Evolutionary conservation across 1,140 invertebrate genomes (phyloP), one percentile per base, ranked within the genome.

Genomic region (Atta colombica): DNA sequence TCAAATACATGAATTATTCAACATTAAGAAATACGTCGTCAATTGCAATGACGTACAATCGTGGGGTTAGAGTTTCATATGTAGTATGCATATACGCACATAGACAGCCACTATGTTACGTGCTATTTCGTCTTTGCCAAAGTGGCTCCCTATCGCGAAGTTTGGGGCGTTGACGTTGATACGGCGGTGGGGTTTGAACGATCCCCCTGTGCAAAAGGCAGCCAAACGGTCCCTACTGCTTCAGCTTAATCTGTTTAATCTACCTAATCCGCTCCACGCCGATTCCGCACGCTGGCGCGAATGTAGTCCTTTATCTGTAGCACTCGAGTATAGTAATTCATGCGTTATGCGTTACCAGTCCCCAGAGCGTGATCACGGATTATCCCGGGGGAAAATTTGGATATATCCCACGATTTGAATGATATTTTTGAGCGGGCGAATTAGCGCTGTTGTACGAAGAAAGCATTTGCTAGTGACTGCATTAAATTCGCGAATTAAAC

Each of bases 191-290:
- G 55, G 58, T 77, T 82, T 25, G 65, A 55, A 89, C 51, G 65
- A 80, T 74, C 66, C 16, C 39, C 61, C 28, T 53, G 77, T 35
- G 75, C 66, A 18, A 53, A 68, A 51, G 61, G 74, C 77, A 71
- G 25, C 71, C 84, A 69, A 69, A 61, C 63, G 85, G 86, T 77
- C 51, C 51, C 77, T 68, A 89, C 91, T 82, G 85, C 77, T 65
- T 90, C 58, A 60, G 86, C 87, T 92, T 93, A 93, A 93, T 93
- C 92, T 90, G 74, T 88, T 90, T 93, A 92, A 93, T 93, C 92
- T 88, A 77, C 89, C 87, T 90, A 90, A 90, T 89, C 89, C 88
- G 77, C 68, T 77, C 84, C 68, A 85, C 78, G 82, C 87, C 84
- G 90, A 88, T 89, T 91, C 65, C 72, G 80, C 74, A 85, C 80